These are phyloP conservation scores for Rhabdophis nuchalis DNA, from an alignment of 2,797 vertebrate species.

Conservation along the genomic window DNA sequence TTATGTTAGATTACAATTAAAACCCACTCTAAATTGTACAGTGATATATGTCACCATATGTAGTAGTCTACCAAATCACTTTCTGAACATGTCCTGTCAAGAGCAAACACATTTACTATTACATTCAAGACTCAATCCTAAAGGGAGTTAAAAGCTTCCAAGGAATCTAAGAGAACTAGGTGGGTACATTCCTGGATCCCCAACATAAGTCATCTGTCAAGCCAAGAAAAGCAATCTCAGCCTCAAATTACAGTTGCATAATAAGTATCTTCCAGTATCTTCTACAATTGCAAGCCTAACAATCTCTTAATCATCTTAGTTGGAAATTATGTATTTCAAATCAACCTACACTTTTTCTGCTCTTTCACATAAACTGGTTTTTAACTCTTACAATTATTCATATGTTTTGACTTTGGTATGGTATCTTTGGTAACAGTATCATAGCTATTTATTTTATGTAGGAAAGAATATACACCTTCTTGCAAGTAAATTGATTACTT, in stretches of 20 bases:
- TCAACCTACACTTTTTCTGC: neutral
- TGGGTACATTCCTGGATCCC: neutral
- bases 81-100: neutral
- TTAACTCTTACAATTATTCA: neutral
- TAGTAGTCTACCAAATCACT: neutral
- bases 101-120: neutral
- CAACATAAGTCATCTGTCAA: neutral
- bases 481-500: neutral
- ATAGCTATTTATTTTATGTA: neutral
- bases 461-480: neutral
- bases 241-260: neutral
- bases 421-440: neutral
- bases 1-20: neutral
- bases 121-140: neutral
- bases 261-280: neutral
- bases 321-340: neutral
- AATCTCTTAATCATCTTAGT: neutral
- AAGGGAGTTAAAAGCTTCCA: neutral
- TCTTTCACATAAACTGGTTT: neutral
- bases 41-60: neutral
- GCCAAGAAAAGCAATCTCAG: neutral
- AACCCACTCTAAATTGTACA: neutral
- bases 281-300: neutral
- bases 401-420: neutral
- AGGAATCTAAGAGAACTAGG: neutral